Evolutionary conservation across 2,888 invertebrate genomes (phyloP).

Genomic region (Thymelicus sylvestris): DNA sequence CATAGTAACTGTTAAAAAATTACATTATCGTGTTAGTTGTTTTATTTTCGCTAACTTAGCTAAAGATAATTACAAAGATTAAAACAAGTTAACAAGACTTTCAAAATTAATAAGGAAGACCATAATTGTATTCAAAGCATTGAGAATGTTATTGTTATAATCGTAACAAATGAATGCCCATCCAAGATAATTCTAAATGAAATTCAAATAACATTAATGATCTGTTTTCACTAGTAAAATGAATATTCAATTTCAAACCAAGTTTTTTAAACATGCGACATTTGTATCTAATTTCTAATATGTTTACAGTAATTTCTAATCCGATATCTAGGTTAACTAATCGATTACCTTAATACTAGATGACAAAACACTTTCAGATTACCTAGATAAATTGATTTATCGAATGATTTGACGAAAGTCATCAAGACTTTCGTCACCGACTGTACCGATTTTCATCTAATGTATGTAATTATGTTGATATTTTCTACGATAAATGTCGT

Average conservation of each 20-base stretch:
- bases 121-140: no score
- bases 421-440: conserved; percentile 30
- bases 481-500: conserved; percentile 29
- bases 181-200: background rate
- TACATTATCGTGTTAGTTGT: no score
- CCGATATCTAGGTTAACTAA: conserved; percentile 11
- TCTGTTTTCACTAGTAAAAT: background rate
- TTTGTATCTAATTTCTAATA: background rate
- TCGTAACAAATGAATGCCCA: background rate
- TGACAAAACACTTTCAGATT: conserved; percentile 25
- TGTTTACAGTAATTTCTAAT: background rate
- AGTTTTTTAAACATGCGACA: background rate
- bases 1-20: no score
- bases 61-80: no score
- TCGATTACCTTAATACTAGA: conserved; percentile 11
- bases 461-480: conserved; percentile 19
- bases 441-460: conserved; percentile 18
- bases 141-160: background rate
- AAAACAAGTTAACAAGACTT: no score
- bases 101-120: no score
- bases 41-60: no score
- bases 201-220: background rate
- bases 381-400: conserved; percentile 19
- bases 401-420: no score
- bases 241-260: background rate